Conservation (phyloP, 2,888 invertebrate species). For the Drosophila hamatofila region DNA sequence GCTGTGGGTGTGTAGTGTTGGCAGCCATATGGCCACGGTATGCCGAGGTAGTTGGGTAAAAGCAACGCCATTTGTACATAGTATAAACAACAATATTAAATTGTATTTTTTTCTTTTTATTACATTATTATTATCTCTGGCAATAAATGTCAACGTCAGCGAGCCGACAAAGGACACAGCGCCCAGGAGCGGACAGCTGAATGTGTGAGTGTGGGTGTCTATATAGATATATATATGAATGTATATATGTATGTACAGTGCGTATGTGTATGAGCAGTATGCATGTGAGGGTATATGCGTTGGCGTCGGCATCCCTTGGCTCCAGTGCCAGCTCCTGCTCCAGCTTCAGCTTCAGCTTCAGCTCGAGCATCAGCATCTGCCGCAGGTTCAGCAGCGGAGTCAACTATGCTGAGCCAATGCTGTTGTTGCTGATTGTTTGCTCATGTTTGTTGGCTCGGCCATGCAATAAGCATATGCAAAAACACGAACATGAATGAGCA, state of each 20-base stretch:
- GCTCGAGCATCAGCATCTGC: neutral
- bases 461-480: conserved; percentile 61
- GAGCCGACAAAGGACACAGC: conserved; percentile 77
- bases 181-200: conserved; percentile 64
- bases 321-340: conserved; percentile 8
- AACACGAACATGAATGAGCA: conserved; percentile 44
- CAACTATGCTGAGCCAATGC: conserved; percentile 29
- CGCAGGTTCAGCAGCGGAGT: conserved; percentile 1
- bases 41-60: conserved; percentile 31
- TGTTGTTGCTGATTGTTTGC: conserved; percentile 51
- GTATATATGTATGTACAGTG: conserved; percentile 39
- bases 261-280: conserved; percentile 23
- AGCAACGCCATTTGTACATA: conserved; percentile 64
- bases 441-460: conserved; percentile 54
- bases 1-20: neutral
- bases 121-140: conserved; percentile 83
- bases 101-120: conserved; percentile 80
- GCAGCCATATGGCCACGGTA: conserved; percentile 14
- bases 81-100: conserved; percentile 81
- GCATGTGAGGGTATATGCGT: conserved; percentile 36
- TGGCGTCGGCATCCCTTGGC: conserved; percentile 43
- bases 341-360: neutral
- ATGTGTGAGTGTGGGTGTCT: conserved; percentile 25
- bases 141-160: conserved; percentile 81
- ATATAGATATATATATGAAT: conserved; percentile 22